A percentile compares a stretch with the other conserved stretches of the same genome.
phyloP scores from a whole-genome alignment of 2,888 invertebrate species.

The Nemapogon koenigi region DNA sequence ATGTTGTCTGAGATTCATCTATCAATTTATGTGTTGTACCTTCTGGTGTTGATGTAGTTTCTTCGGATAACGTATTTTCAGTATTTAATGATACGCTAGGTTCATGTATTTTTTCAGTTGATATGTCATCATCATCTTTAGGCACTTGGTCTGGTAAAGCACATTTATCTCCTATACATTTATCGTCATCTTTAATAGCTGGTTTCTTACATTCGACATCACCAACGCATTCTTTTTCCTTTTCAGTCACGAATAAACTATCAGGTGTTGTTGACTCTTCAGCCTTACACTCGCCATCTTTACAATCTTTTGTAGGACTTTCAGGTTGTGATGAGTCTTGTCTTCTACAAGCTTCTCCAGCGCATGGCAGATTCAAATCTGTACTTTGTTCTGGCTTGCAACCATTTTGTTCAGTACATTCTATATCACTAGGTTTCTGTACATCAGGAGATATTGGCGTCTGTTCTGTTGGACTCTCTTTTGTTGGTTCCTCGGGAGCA shows the following conservation, averaged over 20 bases:
- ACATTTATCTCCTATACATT: background rate
- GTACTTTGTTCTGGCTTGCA: background rate
- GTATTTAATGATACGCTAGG: background rate
- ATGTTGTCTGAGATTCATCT: background rate
- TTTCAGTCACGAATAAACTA: background rate
- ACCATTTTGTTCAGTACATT: background rate
- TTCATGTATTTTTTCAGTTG: background rate
- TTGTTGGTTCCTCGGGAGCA: conserved; percentile 14
- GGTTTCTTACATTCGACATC: background rate
- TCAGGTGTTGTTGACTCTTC: background rate
- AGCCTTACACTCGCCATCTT: background rate
- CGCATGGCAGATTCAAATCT: background rate
- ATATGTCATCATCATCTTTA: background rate
- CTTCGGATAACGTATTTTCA: background rate
- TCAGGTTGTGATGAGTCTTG: background rate
- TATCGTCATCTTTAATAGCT: no score
- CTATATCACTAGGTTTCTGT: conserved; percentile 13
- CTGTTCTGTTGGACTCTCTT: conserved; percentile 1
- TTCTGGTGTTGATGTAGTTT: background rate
- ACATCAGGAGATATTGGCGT: conserved; percentile 16
- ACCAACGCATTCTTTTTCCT: conserved; percentile 1
- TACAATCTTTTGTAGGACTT: background rate
- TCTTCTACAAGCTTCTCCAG: background rate
- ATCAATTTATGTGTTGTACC: background rate
- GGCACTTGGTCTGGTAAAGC: background rate